These are phyloP conservation scores for Falco rusticolus DNA, from an alignment of 2,797 vertebrate genomes.

Conservation along the genomic window DNA sequence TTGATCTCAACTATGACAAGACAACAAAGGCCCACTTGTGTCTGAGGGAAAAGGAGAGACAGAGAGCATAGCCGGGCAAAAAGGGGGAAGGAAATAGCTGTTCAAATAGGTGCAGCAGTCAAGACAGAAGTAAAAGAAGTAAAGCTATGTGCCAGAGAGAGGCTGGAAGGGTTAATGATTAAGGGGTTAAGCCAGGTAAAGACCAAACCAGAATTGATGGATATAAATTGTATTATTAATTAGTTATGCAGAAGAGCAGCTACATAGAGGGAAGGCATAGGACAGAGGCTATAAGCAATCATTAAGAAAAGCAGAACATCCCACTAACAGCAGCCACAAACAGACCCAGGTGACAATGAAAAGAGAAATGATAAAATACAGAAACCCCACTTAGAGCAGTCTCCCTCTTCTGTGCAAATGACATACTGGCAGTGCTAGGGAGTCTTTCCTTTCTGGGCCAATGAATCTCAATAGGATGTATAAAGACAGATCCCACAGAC, in stretches of 20 bases:
- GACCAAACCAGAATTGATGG: background rate
- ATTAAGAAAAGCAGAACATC: background rate
- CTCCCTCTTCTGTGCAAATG: background rate
- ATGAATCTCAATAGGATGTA: background rate
- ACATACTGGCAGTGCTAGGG: background rate
- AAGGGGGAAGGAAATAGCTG: background rate
- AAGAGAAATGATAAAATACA: background rate
- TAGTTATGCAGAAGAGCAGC: background rate
- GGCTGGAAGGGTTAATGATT: background rate
- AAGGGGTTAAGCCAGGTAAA: background rate
- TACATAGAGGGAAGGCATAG: background rate
- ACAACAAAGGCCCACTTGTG: slow-evolving; percentile 31
- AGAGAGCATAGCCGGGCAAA: background rate
- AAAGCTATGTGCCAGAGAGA: background rate
- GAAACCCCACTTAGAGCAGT: background rate
- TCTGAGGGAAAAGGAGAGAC: background rate
- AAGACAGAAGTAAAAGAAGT: background rate
- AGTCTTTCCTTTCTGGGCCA: background rate
- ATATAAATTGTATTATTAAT: background rate
- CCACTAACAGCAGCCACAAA: background rate
- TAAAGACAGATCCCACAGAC: background rate
- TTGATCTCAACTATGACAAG: slow-evolving; percentile 10
- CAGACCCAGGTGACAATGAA: background rate
- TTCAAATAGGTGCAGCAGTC: background rate
- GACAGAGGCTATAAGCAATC: background rate